phyloP scores from a whole-genome alignment of 2,113 vertebrate species.

The Eclectus roratus region DNA sequence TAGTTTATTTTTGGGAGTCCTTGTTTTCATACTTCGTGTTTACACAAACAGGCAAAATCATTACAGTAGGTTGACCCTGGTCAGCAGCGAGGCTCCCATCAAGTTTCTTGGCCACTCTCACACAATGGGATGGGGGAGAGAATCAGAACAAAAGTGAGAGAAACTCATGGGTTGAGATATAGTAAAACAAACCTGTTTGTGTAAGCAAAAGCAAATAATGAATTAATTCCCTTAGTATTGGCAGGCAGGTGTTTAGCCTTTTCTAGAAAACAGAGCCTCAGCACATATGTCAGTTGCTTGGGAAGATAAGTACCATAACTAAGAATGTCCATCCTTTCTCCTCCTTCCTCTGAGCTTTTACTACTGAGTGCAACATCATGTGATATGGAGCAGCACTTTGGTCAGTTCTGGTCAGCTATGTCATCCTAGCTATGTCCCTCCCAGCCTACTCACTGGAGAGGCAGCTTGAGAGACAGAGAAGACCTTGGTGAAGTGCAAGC shows the following conservation, averaged over 20 bases:
- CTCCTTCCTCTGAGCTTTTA: neutral
- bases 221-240: accelerated
- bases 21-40: neutral
- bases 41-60: neutral
- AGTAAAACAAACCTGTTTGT: neutral
- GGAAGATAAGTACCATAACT: neutral
- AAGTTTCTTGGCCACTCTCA: accelerated
- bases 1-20: neutral
- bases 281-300: accelerated
- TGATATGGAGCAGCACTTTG: neutral
- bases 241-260: neutral
- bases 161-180: neutral
- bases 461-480: neutral
- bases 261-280: neutral
- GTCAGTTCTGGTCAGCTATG: neutral
- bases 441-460: neutral
- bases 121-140: neutral
- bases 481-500: neutral
- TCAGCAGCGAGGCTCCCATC: neutral
- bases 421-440: too few species aligned
- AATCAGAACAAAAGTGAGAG: neutral
- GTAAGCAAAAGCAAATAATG: neutral
- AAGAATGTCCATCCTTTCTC: neutral
- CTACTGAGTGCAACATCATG: too few species aligned
- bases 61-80: neutral